phyloP scores from a whole-genome alignment of 2,113 vertebrate genomes.

The Martes martes region DNA sequence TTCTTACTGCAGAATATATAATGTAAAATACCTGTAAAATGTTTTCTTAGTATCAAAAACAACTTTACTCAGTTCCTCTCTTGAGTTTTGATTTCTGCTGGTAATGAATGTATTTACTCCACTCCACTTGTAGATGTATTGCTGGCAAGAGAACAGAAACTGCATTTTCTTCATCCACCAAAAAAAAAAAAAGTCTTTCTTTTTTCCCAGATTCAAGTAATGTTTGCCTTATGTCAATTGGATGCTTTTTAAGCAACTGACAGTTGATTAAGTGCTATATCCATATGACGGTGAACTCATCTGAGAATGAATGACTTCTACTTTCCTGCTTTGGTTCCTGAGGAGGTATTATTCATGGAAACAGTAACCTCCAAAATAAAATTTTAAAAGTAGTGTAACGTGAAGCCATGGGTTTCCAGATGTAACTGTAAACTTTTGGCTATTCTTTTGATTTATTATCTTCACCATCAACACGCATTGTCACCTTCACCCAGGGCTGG shows the following conservation, averaged over 20 bases:
- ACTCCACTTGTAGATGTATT: neutral
- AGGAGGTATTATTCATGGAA: slow-evolving; percentile 33
- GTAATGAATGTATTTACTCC: slow-evolving; percentile 13
- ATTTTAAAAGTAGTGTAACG: neutral
- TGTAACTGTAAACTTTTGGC: slow-evolving; percentile 5
- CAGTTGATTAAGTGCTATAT: slow-evolving; percentile 1
- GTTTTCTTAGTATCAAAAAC: neutral
- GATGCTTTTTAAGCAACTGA: slow-evolving; percentile 42
- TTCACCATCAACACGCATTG: neutral
- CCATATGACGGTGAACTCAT: neutral
- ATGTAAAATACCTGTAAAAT: neutral
- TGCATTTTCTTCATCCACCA: neutral
- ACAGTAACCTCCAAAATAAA: slow-evolving; percentile 7
- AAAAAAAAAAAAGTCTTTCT: neutral
- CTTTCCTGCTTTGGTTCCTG: neutral
- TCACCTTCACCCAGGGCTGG: neutral
- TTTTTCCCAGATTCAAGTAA: neutral
- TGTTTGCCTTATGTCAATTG: neutral
- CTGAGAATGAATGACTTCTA: neutral
- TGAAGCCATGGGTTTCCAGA: neutral
- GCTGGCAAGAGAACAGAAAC: slow-evolving; percentile 25
- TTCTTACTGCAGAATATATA: neutral
- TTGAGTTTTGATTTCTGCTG: neutral
- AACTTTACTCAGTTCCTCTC: neutral
- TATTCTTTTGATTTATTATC: neutral